These are phyloP conservation scores for Diplogasteroides magnus DNA, from an alignment of 1,140 invertebrate species.

Conservation along the genomic window DNA sequence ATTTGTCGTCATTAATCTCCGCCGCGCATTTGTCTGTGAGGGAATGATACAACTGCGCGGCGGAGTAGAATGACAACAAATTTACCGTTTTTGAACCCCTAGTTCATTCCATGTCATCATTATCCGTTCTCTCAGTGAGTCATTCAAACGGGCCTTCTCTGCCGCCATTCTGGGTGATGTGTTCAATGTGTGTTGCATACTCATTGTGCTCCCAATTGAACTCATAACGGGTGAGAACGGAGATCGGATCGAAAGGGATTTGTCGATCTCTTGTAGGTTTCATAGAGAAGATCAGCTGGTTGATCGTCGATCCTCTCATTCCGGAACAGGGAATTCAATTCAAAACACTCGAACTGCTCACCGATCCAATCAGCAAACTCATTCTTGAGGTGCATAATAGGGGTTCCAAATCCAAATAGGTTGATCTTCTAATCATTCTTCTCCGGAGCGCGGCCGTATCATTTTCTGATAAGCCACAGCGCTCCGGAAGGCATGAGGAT, in stretches of 20 bases:
- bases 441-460: too few species aligned
- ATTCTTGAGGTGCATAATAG: slow-evolving; percentile 37
- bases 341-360: slow-evolving; percentile 39
- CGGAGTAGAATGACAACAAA: background rate
- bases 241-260: too few species aligned
- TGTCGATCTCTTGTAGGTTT: too few species aligned
- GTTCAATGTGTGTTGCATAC: slow-evolving; percentile 60
- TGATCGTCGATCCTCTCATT: slow-evolving; percentile 39
- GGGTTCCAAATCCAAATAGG: background rate
- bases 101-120: background rate
- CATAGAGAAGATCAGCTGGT: slow-evolving; percentile 37
- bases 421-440: too few species aligned
- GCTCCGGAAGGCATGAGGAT: too few species aligned
- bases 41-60: background rate
- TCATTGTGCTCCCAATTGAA: slow-evolving; percentile 58
- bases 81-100: too few species aligned
- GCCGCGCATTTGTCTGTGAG: too few species aligned
- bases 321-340: slow-evolving; percentile 27
- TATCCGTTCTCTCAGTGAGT: slow-evolving; percentile 28
- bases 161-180: slow-evolving; percentile 58
- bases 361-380: slow-evolving; percentile 40
- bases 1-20: background rate
- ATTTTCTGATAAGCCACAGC: too few species aligned
- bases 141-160: slow-evolving; percentile 58
- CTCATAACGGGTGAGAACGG: slow-evolving; percentile 42